phyloP scores from a whole-genome alignment of 2,888 invertebrate species.

The Pachliopta kotzebuea region DNA sequence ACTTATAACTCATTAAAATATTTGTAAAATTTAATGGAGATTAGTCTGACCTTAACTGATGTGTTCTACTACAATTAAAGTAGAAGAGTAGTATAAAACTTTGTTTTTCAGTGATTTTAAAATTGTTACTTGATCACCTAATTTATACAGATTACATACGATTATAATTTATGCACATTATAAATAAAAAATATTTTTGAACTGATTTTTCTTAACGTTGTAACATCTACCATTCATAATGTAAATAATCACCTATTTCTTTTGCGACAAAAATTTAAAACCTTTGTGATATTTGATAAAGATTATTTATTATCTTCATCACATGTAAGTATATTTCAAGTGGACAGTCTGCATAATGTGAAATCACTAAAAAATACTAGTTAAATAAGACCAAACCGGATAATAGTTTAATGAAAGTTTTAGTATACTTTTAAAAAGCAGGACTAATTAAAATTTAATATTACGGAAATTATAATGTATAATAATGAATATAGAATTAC shows the following conservation, averaged over 20 bases:
- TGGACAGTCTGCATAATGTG: background rate
- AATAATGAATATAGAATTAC: background rate
- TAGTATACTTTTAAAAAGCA: background rate
- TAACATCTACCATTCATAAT: background rate
- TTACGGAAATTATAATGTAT: background rate
- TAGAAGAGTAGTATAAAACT: background rate
- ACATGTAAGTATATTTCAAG: background rate
- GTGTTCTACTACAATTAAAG: background rate
- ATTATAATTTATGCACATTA: background rate
- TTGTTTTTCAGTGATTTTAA: background rate
- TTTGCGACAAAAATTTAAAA: background rate
- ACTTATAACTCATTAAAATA: too few species aligned
- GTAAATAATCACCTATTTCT: background rate
- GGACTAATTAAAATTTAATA: background rate
- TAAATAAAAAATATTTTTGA: background rate
- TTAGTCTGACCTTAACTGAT: background rate
- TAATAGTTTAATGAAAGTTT: background rate
- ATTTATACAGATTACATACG: background rate
- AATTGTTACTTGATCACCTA: background rate
- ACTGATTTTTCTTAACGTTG: background rate
- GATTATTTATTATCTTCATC: background rate
- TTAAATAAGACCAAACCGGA: background rate
- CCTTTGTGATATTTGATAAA: background rate
- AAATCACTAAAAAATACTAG: background rate
- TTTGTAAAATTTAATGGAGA: too few species aligned